Evolutionary conservation across 2,888 invertebrate genomes (phyloP), one percentile per base, ranked within the genome.

Genomic region (Miltochrista miniata): DNA sequence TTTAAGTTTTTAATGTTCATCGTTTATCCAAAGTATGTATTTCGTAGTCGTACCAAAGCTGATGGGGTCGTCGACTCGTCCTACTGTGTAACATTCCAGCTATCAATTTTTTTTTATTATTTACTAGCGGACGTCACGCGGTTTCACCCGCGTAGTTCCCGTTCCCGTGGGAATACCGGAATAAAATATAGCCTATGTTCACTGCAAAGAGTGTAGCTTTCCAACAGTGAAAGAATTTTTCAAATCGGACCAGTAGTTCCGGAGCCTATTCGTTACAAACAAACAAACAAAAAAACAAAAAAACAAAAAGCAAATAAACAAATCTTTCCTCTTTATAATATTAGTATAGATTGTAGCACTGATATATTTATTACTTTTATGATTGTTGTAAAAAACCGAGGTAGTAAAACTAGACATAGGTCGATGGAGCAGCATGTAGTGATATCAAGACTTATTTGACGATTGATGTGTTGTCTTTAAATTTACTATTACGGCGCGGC

Each of bases 401-500:
- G 54, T 64, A 61, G 65, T 77, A 77, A 78, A 76, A 70, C 54
- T 49, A 54, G 71, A 73, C 67, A 70, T 78, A 69, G 70, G 63
- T 59, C 61, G 71, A 70, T 70, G 67, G 63, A 74, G 66, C 68
- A 67, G 63, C 61, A 67, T 61, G 57, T 53, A 54, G 68, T 77
- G 76, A 77, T 78, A 76, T 79, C 72, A 77, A 59, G 51, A 69
- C 71, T 75, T 24, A 24, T 24, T 73, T 69, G 74, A 62, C 61
- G 74, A 77, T 85, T 80, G 76, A 77, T 80, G 73, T 68, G 53
- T 64, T 70, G 68, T 74, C 71, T 74, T 74, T 72, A 69, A n/a
- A n/a, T n/a, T n/a, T n/a, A n/a, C n/a, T n/a, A n/a, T n/a, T n/a
- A n/a, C n/a, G n/a, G n/a, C n/a, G n/a, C n/a, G n/a, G n/a, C n/a